phyloP scores from a whole-genome alignment of 2,113 vertebrate species.

The Gymnarchus niloticus region DNA sequence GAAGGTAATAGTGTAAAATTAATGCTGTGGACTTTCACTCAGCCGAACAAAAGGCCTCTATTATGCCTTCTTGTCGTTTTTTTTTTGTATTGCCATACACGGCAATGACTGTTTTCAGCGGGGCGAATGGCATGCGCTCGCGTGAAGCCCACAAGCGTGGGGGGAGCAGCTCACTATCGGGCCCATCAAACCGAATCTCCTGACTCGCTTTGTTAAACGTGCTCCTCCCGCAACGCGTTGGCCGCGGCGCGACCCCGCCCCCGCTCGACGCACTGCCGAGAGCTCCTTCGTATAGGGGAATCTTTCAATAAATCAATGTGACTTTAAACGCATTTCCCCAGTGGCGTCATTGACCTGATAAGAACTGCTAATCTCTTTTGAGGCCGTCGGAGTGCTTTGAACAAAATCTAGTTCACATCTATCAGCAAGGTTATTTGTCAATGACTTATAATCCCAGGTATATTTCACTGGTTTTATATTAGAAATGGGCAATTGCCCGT shows the following conservation, averaged over 20 bases:
- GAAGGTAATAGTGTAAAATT: constrained; percentile 71
- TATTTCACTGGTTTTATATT: constrained; percentile 74
- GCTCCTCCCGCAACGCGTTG: constrained; percentile 4
- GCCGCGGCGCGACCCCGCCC: neutral
- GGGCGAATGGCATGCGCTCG: constrained; percentile 55
- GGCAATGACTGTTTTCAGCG: constrained; percentile 64
- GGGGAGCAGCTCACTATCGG: constrained; percentile 36
- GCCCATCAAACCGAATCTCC: constrained; percentile 36
- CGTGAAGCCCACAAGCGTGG: constrained; percentile 48
- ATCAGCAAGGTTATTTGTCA: constrained; percentile 80
- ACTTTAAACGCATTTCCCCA: constrained; percentile 77
- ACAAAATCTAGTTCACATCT: constrained; percentile 76
- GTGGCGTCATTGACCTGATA: constrained; percentile 73
- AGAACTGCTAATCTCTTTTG: constrained; percentile 80
- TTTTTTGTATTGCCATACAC: constrained; percentile 53
- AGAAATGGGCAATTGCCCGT: constrained; percentile 61
- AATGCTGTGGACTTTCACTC: constrained; percentile 50
- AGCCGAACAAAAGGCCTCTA: constrained; percentile 62
- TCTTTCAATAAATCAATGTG: constrained; percentile 82
- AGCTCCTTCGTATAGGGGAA: constrained; percentile 74
- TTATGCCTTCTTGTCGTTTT: constrained; percentile 54
- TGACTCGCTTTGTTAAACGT: constrained; percentile 21
- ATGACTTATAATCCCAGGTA: constrained; percentile 78
- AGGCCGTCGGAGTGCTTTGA: constrained; percentile 76
- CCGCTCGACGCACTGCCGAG: neutral